Evolutionary conservation across 1,140 invertebrate species (phyloP).

Genomic region (Platyscapa corneri): DNA sequence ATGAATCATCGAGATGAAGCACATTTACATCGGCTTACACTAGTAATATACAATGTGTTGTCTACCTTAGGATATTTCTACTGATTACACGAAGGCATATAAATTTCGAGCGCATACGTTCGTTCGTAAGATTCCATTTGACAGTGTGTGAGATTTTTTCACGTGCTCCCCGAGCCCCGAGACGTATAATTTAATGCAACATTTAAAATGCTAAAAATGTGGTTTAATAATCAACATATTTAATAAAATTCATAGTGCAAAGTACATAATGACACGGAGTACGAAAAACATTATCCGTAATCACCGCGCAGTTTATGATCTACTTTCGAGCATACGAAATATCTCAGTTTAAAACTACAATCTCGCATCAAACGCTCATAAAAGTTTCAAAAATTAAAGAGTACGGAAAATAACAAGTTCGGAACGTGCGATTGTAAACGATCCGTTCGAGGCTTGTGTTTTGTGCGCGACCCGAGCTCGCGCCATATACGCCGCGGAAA

Average conservation of each 20-base stretch:
- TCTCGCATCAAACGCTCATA: not conserved
- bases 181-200: not conserved
- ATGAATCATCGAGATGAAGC: constrained; percentile 12
- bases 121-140: too few species aligned
- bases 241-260: not conserved
- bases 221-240: not conserved
- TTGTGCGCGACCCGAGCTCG: not conserved
- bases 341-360: not conserved
- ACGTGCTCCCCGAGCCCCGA: too few species aligned
- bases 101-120: not conserved
- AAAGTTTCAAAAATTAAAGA: constrained; percentile 21
- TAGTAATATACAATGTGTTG: not conserved
- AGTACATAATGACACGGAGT: not conserved
- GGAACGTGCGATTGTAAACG: constrained; percentile 11
- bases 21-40: not conserved
- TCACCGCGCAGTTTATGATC: not conserved
- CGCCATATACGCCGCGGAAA: not conserved
- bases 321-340: constrained; percentile 3
- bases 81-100: not conserved
- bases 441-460: constrained; percentile 15
- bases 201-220: not conserved
- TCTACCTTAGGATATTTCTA: not conserved
- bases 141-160: too few species aligned
- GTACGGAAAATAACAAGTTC: constrained; percentile 8
- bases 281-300: not conserved